Evolutionary conservation across 2,797 vertebrate species (phyloP).

Genomic region (Onychomys leucogaster): DNA sequence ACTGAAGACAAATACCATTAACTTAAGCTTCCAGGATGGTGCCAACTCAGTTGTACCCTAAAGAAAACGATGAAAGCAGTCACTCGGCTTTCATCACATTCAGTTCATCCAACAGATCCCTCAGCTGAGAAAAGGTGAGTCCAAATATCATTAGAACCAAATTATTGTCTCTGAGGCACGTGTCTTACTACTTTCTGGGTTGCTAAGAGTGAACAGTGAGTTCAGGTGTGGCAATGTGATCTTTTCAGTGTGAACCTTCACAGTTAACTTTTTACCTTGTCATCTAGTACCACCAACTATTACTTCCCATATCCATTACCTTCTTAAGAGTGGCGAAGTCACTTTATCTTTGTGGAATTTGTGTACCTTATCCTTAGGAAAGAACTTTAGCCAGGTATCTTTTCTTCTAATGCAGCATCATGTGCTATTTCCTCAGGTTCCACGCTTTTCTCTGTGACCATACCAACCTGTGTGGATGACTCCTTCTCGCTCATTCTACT

Average conservation of each 20-base stretch:
- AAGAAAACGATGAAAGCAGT: too few relatives aligned
- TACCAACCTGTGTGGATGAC: not conserved
- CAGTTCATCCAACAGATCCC: too few relatives aligned
- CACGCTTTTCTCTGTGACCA: not conserved
- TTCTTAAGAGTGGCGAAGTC: not conserved
- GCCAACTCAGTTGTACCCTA: too few relatives aligned
- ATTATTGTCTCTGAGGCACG: not conserved
- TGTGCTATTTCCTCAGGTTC: not conserved
- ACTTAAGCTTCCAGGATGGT: too few relatives aligned
- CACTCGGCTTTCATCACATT: too few relatives aligned
- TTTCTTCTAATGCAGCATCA: not conserved
- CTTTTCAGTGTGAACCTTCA: not conserved
- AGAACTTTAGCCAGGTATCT: not conserved
- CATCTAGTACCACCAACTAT: too few relatives aligned
- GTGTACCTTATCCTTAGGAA: not conserved
- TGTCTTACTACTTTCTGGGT: not conserved
- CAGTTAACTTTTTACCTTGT: too few relatives aligned
- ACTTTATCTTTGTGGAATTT: not conserved
- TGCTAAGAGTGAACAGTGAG: not conserved
- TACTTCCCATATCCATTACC: not conserved
- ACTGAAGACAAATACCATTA: too few relatives aligned
- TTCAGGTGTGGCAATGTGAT: not conserved
- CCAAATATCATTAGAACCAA: not conserved
- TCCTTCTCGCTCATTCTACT: not conserved
- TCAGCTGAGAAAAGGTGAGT: too few relatives aligned